Base-by-base conservation (phyloP, 2,888 invertebrate species). In the Catocala sponsa region DNA sequence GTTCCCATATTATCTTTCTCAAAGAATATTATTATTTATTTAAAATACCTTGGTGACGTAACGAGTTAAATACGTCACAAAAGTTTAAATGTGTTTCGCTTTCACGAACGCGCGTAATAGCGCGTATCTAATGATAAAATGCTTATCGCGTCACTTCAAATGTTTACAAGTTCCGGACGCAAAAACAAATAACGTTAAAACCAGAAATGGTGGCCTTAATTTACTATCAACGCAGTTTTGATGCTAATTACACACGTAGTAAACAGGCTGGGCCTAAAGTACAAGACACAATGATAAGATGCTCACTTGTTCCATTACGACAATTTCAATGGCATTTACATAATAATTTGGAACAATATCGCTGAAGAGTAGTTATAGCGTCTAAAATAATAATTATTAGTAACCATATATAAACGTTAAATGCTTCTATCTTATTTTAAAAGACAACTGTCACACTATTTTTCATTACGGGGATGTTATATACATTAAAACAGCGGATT, bases 261-360 rank as follows among this genome's bases (percentile, higher is more conserved):
- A 78, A 78, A 75, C 77, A 75, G 65, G 59, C 61, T 66, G 72
- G 63, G 63, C 1, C 25, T 71, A 67, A 81, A 79, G 80, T 74
- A 81, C 78, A 79, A 74, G 71, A 72, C 70, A 68, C 63, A 53
- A 60, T 70, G 90, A 88, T 88, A 90, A 87, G 76, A 72, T 58
- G 59, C 63, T 68, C 58, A 67, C 79, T 59, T 81, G 83, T 85
- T 81, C 67, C 69, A 61, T 78, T 72, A 63, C 75, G 76, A 80
- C 81, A 87, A 87, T 83, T 81, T 78, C 80, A 77, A 79, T 76
- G 76, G 76, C 72, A 84, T 85, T 88, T 79, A 81, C 87, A 86
- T 86, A 84, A 85, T 80, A 84, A 81, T 82, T 83, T 76, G 76
- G 82, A 84, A 85, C 82, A 86, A 62, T 46, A 63, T 65, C 69